These are phyloP conservation scores for Potorous gilbertii DNA, from an alignment of 2,797 vertebrate genomes.

Conservation along the genomic window DNA sequence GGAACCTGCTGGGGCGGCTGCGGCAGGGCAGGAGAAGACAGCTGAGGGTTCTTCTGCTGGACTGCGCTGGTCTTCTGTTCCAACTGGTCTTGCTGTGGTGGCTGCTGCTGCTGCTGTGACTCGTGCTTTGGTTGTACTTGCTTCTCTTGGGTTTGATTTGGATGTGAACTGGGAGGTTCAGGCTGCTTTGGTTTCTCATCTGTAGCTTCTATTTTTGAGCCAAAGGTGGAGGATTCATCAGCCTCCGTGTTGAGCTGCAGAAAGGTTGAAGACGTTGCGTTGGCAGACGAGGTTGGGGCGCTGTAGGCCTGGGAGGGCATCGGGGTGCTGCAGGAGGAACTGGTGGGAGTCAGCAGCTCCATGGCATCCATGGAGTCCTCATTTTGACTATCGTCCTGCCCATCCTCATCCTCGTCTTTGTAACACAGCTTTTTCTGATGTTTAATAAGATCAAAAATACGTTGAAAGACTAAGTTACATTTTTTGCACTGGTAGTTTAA, in stretches of 20 bases:
- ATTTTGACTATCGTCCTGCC: constrained; percentile 98
- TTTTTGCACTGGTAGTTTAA: constrained; percentile 99
- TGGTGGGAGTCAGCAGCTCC: constrained; percentile 95
- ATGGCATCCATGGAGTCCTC: constrained; percentile 97
- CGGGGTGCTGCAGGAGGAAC: constrained; percentile 97
- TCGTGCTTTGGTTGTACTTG: constrained; percentile 95
- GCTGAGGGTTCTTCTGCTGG: constrained; percentile 90
- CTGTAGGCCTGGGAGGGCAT: constrained; percentile 94
- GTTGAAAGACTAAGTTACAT: constrained; percentile 98
- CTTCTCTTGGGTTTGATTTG: constrained; percentile 92
- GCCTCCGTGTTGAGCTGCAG: constrained; percentile 88
- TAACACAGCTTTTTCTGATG: constrained; percentile 99
- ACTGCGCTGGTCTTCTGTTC: constrained; percentile 91
- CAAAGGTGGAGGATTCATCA: constrained; percentile 90
- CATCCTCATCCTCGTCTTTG: constrained; percentile 99
- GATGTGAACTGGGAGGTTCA: constrained; percentile 89
- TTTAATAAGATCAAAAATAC: constrained; percentile 99
- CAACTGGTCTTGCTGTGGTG: constrained; percentile 82
- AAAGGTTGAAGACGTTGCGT: constrained; percentile 86
- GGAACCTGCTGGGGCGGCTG: constrained; percentile 88
- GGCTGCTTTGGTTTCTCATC: constrained; percentile 97
- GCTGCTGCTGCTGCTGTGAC: constrained; percentile 89
- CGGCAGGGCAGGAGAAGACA: constrained; percentile 90
- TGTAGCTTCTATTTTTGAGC: constrained; percentile 84
- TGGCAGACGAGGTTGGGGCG: constrained; percentile 91